Conservation (phyloP, 2,113 vertebrate genomes). For the Microcebus griseorufus region DNA sequence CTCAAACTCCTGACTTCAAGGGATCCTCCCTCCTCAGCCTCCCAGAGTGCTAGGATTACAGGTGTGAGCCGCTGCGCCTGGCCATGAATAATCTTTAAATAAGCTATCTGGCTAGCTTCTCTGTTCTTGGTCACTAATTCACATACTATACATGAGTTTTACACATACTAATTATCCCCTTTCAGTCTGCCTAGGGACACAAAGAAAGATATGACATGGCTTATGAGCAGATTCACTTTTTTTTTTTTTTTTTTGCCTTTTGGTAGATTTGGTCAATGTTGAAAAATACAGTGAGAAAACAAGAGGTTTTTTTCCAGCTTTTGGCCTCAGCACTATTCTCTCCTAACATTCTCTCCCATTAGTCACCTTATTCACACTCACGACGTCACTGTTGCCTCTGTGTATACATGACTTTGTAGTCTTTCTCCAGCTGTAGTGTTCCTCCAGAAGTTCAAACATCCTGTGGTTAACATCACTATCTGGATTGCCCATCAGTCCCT, state of each 20-base stretch:
- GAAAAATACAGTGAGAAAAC: slow-evolving; percentile 52
- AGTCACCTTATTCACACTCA: neutral
- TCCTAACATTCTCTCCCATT: slow-evolving; percentile 26
- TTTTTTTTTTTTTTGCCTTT: neutral
- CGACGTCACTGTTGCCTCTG: neutral
- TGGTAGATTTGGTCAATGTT: slow-evolving; percentile 3
- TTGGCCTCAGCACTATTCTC: neutral
- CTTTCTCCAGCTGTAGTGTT: slow-evolving; percentile 7
- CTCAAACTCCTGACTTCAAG: too few species aligned
- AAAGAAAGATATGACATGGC: slow-evolving; percentile 11
- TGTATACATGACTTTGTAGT: neutral
- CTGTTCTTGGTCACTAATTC: slow-evolving; percentile 33
- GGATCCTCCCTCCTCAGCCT: too few species aligned
- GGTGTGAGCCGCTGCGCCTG: too few species aligned
- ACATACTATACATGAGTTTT: neutral
- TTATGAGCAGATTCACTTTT: neutral
- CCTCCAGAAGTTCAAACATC: neutral
- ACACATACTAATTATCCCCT: slow-evolving; percentile 28
- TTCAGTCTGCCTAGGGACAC: neutral
- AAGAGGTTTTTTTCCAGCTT: neutral
- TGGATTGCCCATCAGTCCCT: neutral
- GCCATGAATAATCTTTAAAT: slow-evolving; percentile 76
- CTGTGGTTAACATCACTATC: neutral
- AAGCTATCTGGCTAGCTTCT: slow-evolving; percentile 69
- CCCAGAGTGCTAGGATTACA: too few species aligned